A percentile compares a stretch with the other conserved stretches of the same genome.
These are phyloP conservation scores for Ophion costatus DNA, from an alignment of 2,888 invertebrate genomes.

Conservation along the genomic window DNA sequence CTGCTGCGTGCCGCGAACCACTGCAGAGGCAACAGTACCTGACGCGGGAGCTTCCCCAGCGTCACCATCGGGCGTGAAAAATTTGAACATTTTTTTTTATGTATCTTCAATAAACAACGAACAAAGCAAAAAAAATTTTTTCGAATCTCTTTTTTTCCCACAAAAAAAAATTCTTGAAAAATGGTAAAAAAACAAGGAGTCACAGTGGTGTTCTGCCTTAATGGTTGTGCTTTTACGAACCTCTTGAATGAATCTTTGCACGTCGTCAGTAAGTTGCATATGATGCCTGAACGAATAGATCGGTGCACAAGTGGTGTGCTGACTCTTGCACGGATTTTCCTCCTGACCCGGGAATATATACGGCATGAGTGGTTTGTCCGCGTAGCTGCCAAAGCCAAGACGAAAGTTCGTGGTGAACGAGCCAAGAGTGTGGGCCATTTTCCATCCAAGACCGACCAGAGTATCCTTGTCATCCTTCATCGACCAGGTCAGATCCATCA, in stretches of 20 bases:
- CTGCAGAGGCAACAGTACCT: too few relatives aligned
- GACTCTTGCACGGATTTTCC: conserved; percentile 87
- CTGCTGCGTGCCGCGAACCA: too few relatives aligned
- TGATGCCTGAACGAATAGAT: conserved; percentile 94
- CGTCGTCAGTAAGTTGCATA: conserved; percentile 88
- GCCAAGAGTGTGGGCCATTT: conserved; percentile 86
- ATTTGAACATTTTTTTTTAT: too few relatives aligned
- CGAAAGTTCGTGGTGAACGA: conserved; percentile 90
- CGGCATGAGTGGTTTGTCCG: conserved; percentile 92
- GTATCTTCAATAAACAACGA: too few relatives aligned
- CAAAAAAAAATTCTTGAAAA: too few relatives aligned
- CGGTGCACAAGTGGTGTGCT: conserved; percentile 88
- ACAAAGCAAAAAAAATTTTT: too few relatives aligned
- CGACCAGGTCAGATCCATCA: conserved; percentile 96
- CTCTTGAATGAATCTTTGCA: conserved; percentile 84
- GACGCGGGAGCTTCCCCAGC: too few relatives aligned
- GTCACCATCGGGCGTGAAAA: too few relatives aligned
- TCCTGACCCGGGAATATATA: conserved; percentile 85
- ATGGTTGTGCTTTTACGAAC: conserved; percentile 55
- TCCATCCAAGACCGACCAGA: conserved; percentile 87
- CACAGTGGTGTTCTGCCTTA: too few relatives aligned
- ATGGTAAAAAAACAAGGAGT: too few relatives aligned
- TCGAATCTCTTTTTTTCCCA: too few relatives aligned
- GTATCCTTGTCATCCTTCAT: conserved; percentile 95
- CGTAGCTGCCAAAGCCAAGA: conserved; percentile 91